Evolutionary conservation across 2,888 invertebrate genomes (phyloP).

Genomic region (Macaria liturata): DNA sequence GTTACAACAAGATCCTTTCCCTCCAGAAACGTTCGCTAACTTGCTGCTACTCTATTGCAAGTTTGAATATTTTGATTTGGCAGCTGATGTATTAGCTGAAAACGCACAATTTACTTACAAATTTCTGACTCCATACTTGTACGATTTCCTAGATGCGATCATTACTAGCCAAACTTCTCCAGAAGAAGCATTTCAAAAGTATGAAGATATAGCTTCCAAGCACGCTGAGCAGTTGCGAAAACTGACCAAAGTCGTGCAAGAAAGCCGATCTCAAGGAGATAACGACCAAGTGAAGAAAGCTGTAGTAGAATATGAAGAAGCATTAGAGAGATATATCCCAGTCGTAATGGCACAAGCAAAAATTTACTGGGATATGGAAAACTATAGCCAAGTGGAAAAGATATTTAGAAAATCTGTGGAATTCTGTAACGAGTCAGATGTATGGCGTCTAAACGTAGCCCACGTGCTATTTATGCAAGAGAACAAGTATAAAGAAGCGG

Average conservation of each 20-base stretch:
- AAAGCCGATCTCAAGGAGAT: conserved; percentile 93
- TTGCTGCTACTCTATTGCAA: conserved; percentile 97
- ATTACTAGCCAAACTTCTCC: conserved; percentile 98
- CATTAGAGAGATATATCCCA: conserved; percentile 96
- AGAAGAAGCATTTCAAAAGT: conserved; percentile 97
- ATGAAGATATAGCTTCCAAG: conserved; percentile 96
- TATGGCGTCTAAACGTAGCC: conserved; percentile 98
- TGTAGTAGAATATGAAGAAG: conserved; percentile 95
- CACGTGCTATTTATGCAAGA: conserved; percentile 99
- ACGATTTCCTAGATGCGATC: conserved; percentile 97
- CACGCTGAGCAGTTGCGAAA: conserved; percentile 95
- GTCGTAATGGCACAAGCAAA: conserved; percentile 99
- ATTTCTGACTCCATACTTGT: conserved; percentile 95
- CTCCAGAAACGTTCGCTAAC: conserved; percentile 98
- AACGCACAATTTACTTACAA: conserved; percentile 98
- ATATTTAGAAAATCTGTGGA: conserved; percentile 98
- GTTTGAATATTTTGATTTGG: conserved; percentile 98
- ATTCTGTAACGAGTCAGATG: conserved; percentile 98
- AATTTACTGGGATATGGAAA: conserved; percentile 98
- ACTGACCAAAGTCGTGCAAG: conserved; percentile 96
- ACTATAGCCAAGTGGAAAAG: conserved; percentile 97
- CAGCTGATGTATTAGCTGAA: conserved; percentile 98
- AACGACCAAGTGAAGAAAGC: conserved; percentile 95
- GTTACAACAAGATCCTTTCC: conserved; percentile 97
- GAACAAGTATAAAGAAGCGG: conserved; percentile 98